These are phyloP conservation scores for Penelope pileata DNA, from an alignment of 2,113 vertebrate species.

Conservation along the genomic window DNA sequence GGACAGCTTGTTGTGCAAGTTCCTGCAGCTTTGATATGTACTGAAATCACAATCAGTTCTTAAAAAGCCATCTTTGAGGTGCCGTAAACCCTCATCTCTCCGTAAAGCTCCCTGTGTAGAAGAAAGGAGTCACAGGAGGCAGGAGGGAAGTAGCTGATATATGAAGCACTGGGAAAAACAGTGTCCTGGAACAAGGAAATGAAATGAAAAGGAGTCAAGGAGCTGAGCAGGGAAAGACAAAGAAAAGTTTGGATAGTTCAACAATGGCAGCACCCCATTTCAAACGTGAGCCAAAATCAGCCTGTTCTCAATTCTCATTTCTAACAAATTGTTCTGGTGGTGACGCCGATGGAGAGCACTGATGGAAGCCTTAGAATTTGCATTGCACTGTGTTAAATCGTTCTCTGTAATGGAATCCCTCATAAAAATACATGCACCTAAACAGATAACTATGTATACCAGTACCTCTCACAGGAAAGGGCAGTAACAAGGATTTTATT, in stretches of 20 bases:
- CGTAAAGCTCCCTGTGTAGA: not conserved
- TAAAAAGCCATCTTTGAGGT: not conserved
- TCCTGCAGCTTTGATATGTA: not conserved
- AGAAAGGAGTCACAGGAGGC: not conserved
- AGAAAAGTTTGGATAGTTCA: not conserved
- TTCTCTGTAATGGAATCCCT: not conserved
- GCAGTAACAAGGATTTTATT: constrained; percentile 16
- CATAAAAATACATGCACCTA: not conserved
- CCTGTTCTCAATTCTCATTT: not conserved
- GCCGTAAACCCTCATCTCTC: not conserved
- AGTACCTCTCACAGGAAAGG: not conserved
- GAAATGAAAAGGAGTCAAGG: not conserved
- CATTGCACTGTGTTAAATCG: not conserved
- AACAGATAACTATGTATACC: not conserved
- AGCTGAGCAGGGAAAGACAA: not conserved
- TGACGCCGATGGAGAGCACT: not conserved
- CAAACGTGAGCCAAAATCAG: not conserved
- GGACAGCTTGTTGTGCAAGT: not conserved
- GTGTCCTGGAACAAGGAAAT: not conserved
- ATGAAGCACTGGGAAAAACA: not conserved
- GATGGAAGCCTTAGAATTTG: not conserved
- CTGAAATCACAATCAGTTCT: not conserved
- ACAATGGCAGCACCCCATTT: not conserved
- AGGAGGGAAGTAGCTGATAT: not conserved
- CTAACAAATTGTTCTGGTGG: not conserved